Conservation (phyloP, 2,113 vertebrate species). For the Cavia porcellus region DNA sequence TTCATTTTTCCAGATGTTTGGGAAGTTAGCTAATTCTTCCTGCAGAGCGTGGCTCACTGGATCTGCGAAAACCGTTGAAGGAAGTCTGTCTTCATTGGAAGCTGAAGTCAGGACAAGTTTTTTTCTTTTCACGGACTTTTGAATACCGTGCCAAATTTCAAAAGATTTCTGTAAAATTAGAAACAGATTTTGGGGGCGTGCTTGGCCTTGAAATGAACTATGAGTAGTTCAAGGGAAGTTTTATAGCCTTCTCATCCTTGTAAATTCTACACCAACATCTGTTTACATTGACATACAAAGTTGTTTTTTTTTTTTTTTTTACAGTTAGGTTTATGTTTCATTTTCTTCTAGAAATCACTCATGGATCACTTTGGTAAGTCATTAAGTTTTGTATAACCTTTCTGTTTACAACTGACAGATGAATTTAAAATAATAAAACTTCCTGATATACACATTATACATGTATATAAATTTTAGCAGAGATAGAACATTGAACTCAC, state of each 20-base stretch:
- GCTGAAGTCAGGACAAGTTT: constrained; percentile 84
- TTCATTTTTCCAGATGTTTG: constrained; percentile 88
- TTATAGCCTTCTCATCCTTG: constrained; percentile 80
- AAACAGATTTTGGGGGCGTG: constrained; percentile 90
- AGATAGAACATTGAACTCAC: constrained; percentile 52
- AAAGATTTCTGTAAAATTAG: constrained; percentile 89
- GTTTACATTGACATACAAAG: constrained; percentile 84
- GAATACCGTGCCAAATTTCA: constrained; percentile 89
- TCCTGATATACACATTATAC: constrained; percentile 14
- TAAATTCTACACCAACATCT: constrained; percentile 86
- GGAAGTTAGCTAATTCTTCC: constrained; percentile 84
- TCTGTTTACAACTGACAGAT: constrained; percentile 58
- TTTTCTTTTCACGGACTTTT: constrained; percentile 84
- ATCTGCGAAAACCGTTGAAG: constrained; percentile 85
- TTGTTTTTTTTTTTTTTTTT: constrained; percentile 80
- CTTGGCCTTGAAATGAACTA: constrained; percentile 85
- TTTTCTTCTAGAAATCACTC: constrained; percentile 81
- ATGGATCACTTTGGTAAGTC: constrained; percentile 72
- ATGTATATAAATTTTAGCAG: constrained; percentile 71
- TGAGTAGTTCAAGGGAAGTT: constrained; percentile 83
- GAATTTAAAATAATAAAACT: constrained; percentile 29
- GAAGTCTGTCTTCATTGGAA: constrained; percentile 86
- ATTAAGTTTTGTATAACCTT: constrained; percentile 57
- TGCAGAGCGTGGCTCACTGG: constrained; percentile 85
- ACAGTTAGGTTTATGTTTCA: constrained; percentile 71